Evolutionary conservation across 2,113 vertebrate species (phyloP).

Genomic region (Lampris megalopsis): DNA sequence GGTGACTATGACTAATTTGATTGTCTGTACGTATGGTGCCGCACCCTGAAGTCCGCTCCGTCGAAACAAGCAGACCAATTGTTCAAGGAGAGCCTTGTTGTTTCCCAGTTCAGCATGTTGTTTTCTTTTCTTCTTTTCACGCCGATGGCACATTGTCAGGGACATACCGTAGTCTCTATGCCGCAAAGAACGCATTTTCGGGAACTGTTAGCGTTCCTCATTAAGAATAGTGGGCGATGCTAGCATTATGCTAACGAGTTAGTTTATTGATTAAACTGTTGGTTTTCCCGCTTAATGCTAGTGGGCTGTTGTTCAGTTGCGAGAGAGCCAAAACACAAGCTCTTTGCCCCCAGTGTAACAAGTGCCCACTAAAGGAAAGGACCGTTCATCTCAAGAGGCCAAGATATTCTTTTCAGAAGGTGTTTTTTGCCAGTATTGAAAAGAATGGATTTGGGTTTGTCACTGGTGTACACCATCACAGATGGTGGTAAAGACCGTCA

Average conservation of each 20-base stretch:
- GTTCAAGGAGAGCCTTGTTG: neutral
- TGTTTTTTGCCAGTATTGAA: constrained; percentile 1
- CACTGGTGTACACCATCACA: neutral
- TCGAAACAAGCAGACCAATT: neutral
- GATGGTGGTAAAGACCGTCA: neutral
- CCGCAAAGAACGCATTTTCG: too few species aligned
- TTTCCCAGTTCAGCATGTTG: constrained; percentile 20
- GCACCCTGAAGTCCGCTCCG: neutral
- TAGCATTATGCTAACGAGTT: too few species aligned
- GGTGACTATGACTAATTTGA: neutral
- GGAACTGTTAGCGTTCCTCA: too few species aligned
- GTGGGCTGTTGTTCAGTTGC: neutral
- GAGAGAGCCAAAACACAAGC: neutral
- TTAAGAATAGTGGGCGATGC: too few species aligned
- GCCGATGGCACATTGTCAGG: neutral
- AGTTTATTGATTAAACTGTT: too few species aligned
- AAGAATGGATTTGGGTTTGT: neutral
- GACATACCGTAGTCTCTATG: too few species aligned
- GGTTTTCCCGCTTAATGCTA: too few species aligned
- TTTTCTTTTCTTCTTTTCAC: constrained; percentile 10
- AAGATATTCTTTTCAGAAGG: constrained; percentile 13
- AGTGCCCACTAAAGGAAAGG: neutral
- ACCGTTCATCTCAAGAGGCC: constrained; percentile 7
- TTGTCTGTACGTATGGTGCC: neutral
- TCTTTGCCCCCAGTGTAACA: neutral